Evolutionary conservation across 2,888 invertebrate genomes (phyloP), one percentile per base, ranked within the genome.

Genomic region (Sinopyrophorus schimmeli): DNA sequence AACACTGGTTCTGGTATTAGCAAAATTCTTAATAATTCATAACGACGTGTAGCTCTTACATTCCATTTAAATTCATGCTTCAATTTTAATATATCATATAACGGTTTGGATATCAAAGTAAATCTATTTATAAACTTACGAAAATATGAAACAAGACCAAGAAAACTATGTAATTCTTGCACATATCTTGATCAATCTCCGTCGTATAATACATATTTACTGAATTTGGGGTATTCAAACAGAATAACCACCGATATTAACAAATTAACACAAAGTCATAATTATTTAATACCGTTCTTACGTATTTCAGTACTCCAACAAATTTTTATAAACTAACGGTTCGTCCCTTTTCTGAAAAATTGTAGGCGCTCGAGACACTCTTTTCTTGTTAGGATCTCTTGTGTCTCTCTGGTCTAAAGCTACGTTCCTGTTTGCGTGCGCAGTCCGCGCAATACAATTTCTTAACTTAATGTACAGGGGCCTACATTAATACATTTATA

Each of bases 101-200:
- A 39, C 0, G 67, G 67, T 35, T 61, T 59, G 3, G 68, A 64
- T 7, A 52, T 55, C 3, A 49, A 32, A 9, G 20, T 54, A 56
- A 47, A 63, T 59, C 37, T 14, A n/a, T 35, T 28, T 11, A 67
- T 54, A 48, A 61, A 66, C 43, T 58, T 56, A 7, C 64, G 16
- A 41, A 66, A 67, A 40, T 65, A 67, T 2, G 55, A 52, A 26
- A 53, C 48, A 7, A 67, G 42, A 3, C 62, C 64, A 7, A 66
- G n/a, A 39, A 64, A 66, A 3, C 61, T 57, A 4, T 60, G 58
- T 2, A 65, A 54, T 7, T 56, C 50, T 3, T 48, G 47, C 2
- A 47, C 28, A 35, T 49, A 50, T 37, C 34, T 47, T 0, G 60
- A 62, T 1, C 62, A 38, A 57, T 64, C 4, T 55, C 49, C 4